Evolutionary conservation across 2,888 invertebrate species (phyloP), one percentile per base, ranked within the genome.

Genomic region (Pandemis cinnamomeana): DNA sequence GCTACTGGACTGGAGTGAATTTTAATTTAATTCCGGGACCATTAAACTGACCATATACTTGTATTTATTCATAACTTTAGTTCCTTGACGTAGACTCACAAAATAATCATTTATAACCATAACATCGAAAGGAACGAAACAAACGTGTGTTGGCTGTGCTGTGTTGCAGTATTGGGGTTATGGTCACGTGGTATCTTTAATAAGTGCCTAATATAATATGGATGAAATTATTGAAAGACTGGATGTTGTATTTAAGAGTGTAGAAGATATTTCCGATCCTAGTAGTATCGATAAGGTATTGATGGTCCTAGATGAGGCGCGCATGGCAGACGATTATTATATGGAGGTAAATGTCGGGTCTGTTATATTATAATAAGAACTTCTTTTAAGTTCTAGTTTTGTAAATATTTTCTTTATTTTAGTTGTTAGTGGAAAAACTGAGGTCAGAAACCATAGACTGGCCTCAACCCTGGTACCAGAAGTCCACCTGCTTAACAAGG

Each of bases 391-490:
- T 51, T 51, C 13, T n/a, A 51, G 6, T 13, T 51, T n/a, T 51
- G 51, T n/a, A 6, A 51, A 51, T n/a, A 51, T 42, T 41, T 15
- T 42, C 53, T 67, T n/a, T 20, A 64, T 36, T 71, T 46, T 58
- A 76, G 76, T 15, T 64, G 15, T 67, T 75, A 68, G 51, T 76
- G n/a, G 44, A 62, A 13, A 71, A 48, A 36, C 53, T 76, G 10
- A 20, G 15, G 13, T n/a, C n/a, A 13, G 48, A 51, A 48, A 60
- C 11, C 44, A 72, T 79, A 60, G n/a, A 58, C 20, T 79, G 79
- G 79, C n/a, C 58, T 15, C 76, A 66, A 27, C 79, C 79, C 10
- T 75, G 75, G 77, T 79, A 79, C 63, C 79, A 79, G 55, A n/a
- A n/a, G 11, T 68, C 76, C 7, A 60, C 11, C n/a, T 41, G 63